Base-by-base conservation (phyloP, 2,888 invertebrate species). In the Chironomus tentans region DNA sequence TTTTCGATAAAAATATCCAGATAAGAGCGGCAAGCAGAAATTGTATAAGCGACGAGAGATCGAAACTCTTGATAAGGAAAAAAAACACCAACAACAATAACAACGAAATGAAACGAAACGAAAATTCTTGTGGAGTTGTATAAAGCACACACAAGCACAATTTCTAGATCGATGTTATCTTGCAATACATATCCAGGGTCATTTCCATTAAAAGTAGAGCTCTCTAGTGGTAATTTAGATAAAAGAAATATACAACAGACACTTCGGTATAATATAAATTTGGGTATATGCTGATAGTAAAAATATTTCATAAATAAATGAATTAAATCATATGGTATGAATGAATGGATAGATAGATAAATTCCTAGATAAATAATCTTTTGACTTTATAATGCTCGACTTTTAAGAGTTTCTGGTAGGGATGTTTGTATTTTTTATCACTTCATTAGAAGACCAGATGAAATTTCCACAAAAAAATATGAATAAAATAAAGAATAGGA, bases 11-110 rank as follows among this genome's bases (percentile, higher is more conserved):
- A 72, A 72, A 72, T 72, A 50, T 38, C 28, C 3, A 22, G 50
- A 50, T 50, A 72, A 50, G 65, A 21, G 65, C 65, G 65, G 65
- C 65, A 65, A 65, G 65, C 65, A 50, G 46, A 62, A 72, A 72
- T 61, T 61, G 72, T 72, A 61, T 65, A 72, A 72, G 72, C 72
- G 72, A 72, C 65, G 70, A 61, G 61, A 72, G 72, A 72, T 72
- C 72, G 46, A 72, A 72, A 50, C 61, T 62, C 15, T 21, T n/a
- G 72, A 72, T 72, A 72, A 38, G 61, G 18, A 15, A 38, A 28
- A 68, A 70, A 61, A 61, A 72, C 50, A 62, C 72, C 72, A 72
- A 50, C 72, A 72, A 71, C 65, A 65, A 65, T 65, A 65, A 24
- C 65, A 65, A 24, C 65, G 24, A 65, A 21, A 65, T 24, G 22